Conservation (phyloP, 1,140 invertebrate species). For the Maconellicoccus hirsutus region DNA sequence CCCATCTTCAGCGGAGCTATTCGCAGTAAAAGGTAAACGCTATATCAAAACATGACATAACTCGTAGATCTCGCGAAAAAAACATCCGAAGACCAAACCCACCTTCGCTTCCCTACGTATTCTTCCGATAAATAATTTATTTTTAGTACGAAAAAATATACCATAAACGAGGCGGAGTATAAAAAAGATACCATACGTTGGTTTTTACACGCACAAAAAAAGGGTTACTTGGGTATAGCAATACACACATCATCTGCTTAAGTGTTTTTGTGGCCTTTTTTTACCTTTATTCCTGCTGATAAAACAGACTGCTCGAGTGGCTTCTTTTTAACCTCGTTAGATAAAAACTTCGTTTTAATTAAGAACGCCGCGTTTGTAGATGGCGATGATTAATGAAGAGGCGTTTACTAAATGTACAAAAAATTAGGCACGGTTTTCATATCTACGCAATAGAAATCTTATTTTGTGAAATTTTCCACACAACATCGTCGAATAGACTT, state of each 20-base stretch:
- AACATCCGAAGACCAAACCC: background rate
- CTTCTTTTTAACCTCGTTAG: background rate
- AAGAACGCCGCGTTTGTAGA: background rate
- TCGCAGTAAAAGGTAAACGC: background rate
- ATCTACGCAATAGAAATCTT: too few species aligned
- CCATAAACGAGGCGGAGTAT: background rate
- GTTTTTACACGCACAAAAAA: background rate
- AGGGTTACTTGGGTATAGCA: background rate
- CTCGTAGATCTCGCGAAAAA: background rate
- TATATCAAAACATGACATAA: background rate
- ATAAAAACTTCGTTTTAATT: background rate
- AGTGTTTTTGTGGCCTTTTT: slow-evolving; percentile 4
- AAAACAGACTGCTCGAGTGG: background rate
- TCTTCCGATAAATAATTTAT: background rate
- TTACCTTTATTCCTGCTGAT: background rate
- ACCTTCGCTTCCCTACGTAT: background rate
- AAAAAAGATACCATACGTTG: background rate
- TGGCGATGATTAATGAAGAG: background rate
- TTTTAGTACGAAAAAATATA: background rate
- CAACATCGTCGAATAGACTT: background rate
- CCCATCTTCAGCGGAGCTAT: background rate
- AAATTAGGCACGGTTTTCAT: background rate
- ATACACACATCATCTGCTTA: background rate
- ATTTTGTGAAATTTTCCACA: background rate
- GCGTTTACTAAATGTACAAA: background rate